phyloP scores from a whole-genome alignment of 2,113 vertebrate genomes.

The Grus americana region DNA sequence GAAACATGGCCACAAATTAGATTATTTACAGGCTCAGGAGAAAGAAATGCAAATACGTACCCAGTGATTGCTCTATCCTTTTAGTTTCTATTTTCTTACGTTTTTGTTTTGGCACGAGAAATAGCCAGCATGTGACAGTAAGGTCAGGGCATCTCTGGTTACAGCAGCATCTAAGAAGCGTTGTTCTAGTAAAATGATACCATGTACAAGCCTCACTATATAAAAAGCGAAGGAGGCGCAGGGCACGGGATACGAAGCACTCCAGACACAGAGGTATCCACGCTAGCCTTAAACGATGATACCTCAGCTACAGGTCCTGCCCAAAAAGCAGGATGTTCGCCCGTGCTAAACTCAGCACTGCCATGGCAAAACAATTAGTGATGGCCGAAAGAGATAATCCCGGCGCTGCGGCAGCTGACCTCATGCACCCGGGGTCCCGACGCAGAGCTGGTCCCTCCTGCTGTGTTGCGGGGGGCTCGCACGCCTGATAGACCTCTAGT shows the following conservation, averaged over 20 bases:
- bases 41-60: not conserved
- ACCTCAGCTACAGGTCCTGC: not conserved
- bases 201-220: not conserved
- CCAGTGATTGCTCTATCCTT: not conserved
- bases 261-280: not conserved
- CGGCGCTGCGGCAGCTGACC: not conserved
- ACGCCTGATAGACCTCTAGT: accelerated
- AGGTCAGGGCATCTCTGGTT: conserved; percentile 38
- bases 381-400: not conserved
- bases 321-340: not conserved
- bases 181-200: conserved; percentile 12
- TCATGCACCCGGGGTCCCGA: accelerated
- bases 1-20: not conserved
- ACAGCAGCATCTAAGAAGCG: not conserved
- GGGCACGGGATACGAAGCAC: accelerated
- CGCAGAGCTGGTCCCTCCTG: accelerated
- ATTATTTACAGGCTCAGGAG: not conserved
- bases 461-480: not conserved
- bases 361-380: not conserved
- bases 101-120: conserved; percentile 26
- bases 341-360: not conserved
- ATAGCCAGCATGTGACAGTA: not conserved
- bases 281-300: not conserved
- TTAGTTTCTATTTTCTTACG: conserved; percentile 35
- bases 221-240: not conserved